Evolutionary conservation across 1,140 invertebrate genomes (phyloP).

Genomic region (Elysia chlorotica): DNA sequence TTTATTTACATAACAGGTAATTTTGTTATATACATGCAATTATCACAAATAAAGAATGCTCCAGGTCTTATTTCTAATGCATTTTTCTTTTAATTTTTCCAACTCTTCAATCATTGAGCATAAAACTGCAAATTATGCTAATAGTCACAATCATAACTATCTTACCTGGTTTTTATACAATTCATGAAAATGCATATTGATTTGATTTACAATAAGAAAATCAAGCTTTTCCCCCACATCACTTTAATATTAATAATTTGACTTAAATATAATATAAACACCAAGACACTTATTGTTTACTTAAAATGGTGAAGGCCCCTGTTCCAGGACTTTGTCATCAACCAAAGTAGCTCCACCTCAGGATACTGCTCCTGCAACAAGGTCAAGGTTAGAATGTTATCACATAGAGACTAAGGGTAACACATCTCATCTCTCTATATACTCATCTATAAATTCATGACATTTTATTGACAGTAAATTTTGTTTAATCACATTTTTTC

Average conservation of each 20-base stretch:
- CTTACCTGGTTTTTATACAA: neutral
- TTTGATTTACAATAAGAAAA: neutral
- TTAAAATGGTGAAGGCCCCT: slow-evolving; percentile 54
- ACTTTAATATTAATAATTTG: neutral
- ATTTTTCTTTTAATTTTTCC: too few relatives aligned
- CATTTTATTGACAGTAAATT: too few relatives aligned
- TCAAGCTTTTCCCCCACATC: neutral
- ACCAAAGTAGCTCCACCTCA: slow-evolving; percentile 55
- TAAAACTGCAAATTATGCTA: neutral
- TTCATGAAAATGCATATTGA: neutral
- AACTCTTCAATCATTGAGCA: neutral
- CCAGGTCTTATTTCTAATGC: too few relatives aligned
- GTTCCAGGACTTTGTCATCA: slow-evolving; percentile 61
- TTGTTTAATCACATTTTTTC: too few relatives aligned
- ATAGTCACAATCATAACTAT: neutral
- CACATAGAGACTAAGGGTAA: too few relatives aligned
- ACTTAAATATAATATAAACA: neutral
- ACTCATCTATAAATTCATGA: too few relatives aligned
- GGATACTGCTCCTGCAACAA: slow-evolving; percentile 46
- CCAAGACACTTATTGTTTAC: slow-evolving; percentile 24
- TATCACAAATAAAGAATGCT: too few relatives aligned
- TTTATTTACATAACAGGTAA: too few relatives aligned
- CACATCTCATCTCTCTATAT: too few relatives aligned
- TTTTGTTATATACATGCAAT: too few relatives aligned
- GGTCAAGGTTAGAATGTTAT: too few relatives aligned